Conservation (phyloP, 2,113 vertebrate species). For the Ophiodon elongatus region DNA sequence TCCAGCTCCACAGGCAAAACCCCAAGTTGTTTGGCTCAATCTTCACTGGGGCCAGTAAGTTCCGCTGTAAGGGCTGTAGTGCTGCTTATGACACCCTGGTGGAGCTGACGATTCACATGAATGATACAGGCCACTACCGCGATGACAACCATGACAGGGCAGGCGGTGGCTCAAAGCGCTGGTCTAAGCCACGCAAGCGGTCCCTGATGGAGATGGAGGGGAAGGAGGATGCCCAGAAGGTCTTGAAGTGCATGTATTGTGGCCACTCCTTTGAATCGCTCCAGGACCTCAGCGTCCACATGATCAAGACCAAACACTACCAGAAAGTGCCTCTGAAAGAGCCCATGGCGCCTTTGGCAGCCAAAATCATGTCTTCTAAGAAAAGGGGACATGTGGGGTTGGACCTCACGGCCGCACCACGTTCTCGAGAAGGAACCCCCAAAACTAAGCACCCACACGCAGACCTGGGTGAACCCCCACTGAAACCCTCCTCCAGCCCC, state of each 20-base stretch:
- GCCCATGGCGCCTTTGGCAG: conserved; percentile 92
- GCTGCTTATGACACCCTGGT: conserved; percentile 97
- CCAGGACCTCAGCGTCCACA: conserved; percentile 98
- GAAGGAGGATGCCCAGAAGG: conserved; percentile 98
- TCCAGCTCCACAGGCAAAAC: conserved; percentile 97
- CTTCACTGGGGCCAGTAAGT: conserved; percentile 98
- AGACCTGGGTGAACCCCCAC: conserved; percentile 85
- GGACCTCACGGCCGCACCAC: conserved; percentile 90
- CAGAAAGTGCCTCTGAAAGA: conserved; percentile 99
- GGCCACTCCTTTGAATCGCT: conserved; percentile 99
- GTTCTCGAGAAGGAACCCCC: conserved; percentile 90
- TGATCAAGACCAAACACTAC: conserved; percentile 99
- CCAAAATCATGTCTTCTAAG: conserved; percentile 93
- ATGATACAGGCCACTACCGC: conserved; percentile 97
- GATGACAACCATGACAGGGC: conserved; percentile 97
- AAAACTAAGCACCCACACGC: conserved; percentile 83
- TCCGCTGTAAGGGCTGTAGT: conserved; percentile 98
- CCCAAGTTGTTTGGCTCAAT: conserved; percentile 97
- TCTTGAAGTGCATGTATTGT: conserved; percentile 99
- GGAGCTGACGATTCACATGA: conserved; percentile 99
- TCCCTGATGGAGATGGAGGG: conserved; percentile 99
- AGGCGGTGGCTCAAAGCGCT: conserved; percentile 92
- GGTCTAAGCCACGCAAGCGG: conserved; percentile 99
- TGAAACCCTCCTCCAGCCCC: conserved; percentile 89
- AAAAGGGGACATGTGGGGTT: conserved; percentile 91